Evolutionary conservation across 2,113 vertebrate species (phyloP).

Genomic region (Malurus melanocephalus): DNA sequence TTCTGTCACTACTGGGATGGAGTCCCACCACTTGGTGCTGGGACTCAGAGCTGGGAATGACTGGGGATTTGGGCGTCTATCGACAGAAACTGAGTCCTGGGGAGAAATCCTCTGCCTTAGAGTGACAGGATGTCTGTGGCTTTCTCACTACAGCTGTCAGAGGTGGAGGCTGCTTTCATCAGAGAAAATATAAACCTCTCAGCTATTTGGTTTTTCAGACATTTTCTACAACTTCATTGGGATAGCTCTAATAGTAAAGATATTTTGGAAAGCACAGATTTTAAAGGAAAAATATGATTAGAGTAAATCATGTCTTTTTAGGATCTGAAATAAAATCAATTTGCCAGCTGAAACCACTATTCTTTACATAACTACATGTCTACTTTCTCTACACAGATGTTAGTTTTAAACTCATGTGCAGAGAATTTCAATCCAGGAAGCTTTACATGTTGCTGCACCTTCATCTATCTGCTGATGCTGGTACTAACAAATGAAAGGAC

Average conservation of each 20-base stretch:
- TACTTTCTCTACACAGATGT: not conserved
- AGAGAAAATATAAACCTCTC: not conserved
- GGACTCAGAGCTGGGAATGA: not conserved
- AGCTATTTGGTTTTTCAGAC: not conserved
- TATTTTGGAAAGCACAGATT: not conserved
- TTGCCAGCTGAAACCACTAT: not conserved
- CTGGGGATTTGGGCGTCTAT: accelerated
- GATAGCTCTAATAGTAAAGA: not conserved
- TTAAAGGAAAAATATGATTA: not conserved
- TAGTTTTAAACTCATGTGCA: not conserved
- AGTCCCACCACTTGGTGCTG: too few species aligned
- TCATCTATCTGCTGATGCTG: not conserved
- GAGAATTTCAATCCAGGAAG: not conserved
- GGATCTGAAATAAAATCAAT: not conserved
- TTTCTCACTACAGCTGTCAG: not conserved
- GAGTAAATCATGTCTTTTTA: not conserved
- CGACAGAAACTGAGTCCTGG: not conserved
- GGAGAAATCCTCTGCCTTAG: not conserved
- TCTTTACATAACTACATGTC: not conserved
- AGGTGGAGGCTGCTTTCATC: not conserved
- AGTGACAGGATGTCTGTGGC: not conserved
- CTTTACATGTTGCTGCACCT: not conserved
- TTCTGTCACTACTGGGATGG: too few species aligned
- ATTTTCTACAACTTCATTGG: not conserved
- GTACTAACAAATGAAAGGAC: not conserved